These are phyloP conservation scores for Achroia grisella DNA, from an alignment of 1,140 invertebrate genomes.

Conservation along the genomic window DNA sequence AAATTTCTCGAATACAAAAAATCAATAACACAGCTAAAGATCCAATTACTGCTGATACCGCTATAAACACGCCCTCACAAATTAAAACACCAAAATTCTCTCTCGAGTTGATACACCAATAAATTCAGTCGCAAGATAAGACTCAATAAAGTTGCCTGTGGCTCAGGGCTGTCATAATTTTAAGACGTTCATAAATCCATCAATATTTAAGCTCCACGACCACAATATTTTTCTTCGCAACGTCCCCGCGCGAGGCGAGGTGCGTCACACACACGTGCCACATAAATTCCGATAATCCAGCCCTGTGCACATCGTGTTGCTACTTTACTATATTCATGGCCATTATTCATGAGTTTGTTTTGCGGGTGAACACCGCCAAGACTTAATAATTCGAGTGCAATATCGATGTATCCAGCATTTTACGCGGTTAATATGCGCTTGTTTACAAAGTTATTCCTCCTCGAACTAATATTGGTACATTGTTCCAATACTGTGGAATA, in stretches of 20 bases:
- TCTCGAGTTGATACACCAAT: slow-evolving; percentile 50
- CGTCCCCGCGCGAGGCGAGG: slow-evolving; percentile 30
- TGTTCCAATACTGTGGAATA: too few relatives aligned
- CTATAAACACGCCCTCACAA: not conserved
- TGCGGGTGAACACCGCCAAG: slow-evolving; percentile 56
- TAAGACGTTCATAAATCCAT: slow-evolving; percentile 70
- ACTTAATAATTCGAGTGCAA: slow-evolving; percentile 62
- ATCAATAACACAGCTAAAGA: too few relatives aligned
- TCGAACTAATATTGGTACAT: too few relatives aligned
- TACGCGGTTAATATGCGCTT: slow-evolving; percentile 12
- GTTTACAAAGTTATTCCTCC: not conserved
- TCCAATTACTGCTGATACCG: too few relatives aligned
- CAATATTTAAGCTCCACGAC: slow-evolving; percentile 65
- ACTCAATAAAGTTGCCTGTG: slow-evolving; percentile 66
- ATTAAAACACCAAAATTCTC: slow-evolving; percentile 49
- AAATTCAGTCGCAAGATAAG: slow-evolving; percentile 61
- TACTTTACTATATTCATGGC: slow-evolving; percentile 56
- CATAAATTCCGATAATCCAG: slow-evolving; percentile 69
- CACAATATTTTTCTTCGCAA: slow-evolving; percentile 65
- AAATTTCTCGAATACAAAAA: too few relatives aligned
- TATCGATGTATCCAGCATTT: slow-evolving; percentile 41
- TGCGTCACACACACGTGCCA: slow-evolving; percentile 65
- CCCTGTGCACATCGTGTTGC: slow-evolving; percentile 45
- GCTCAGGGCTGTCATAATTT: slow-evolving; percentile 66
- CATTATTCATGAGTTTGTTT: slow-evolving; percentile 65